A percentile compares a stretch with the other conserved stretches of the same genome.
Evolutionary conservation across 2,888 invertebrate species (phyloP).

Genomic region (Xanthorhoe spadicearia): DNA sequence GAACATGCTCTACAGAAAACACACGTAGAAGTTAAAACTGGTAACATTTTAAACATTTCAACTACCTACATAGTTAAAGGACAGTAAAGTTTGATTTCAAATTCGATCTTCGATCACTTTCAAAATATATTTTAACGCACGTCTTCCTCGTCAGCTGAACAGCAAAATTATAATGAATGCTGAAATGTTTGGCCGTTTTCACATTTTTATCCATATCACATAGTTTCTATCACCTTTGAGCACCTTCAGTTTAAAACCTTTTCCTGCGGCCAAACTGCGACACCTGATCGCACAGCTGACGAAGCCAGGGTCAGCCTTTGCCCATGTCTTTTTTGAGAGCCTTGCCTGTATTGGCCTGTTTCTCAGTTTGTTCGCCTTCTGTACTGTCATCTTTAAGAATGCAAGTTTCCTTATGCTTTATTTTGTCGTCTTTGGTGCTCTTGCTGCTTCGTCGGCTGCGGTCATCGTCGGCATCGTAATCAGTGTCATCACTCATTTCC

Average conservation of each 20-base stretch:
- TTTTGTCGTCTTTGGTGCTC: conserved; percentile 7
- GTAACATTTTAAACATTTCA: too few species aligned
- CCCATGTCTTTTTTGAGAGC: neutral
- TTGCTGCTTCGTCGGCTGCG: conserved; percentile 18
- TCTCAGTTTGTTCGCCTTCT: neutral
- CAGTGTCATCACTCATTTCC: conserved; percentile 5
- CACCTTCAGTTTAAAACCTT: conserved; percentile 15
- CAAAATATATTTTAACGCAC: neutral
- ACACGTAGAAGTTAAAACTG: too few species aligned
- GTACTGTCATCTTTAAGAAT: neutral
- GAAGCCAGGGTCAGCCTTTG: conserved; percentile 14
- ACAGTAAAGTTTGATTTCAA: too few species aligned
- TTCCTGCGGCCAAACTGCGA: neutral
- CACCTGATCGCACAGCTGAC: conserved; percentile 8
- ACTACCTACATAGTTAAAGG: neutral
- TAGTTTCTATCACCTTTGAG: conserved; percentile 8
- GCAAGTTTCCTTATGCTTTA: neutral
- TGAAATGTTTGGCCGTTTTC: neutral
- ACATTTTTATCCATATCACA: conserved; percentile 9
- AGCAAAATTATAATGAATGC: neutral
- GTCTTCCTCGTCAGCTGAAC: neutral
- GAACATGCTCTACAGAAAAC: too few species aligned
- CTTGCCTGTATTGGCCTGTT: neutral
- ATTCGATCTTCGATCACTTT: neutral
- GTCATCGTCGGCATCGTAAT: conserved; percentile 22